Conservation (phyloP, 2,797 vertebrate species). For the Myotis pilosus region DNA sequence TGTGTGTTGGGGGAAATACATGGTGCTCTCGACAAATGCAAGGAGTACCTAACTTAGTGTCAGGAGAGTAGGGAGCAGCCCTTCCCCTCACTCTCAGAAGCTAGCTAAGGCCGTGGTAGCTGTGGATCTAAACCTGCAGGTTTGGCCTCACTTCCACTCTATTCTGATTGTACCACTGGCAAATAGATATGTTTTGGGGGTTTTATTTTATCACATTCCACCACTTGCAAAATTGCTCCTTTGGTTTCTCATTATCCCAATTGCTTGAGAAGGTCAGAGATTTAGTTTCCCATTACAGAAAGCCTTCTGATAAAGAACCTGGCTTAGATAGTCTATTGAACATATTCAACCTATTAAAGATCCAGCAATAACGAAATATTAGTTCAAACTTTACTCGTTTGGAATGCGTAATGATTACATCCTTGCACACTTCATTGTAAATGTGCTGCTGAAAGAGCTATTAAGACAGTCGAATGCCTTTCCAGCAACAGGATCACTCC, state of each 20-base stretch:
- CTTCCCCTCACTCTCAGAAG: not conserved
- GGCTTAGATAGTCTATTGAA: not conserved
- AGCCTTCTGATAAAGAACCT: not conserved
- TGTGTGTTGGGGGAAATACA: not conserved
- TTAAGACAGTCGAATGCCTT: not conserved
- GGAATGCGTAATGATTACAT: not conserved
- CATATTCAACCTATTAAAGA: not conserved
- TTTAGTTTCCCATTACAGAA: not conserved
- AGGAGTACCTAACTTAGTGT: not conserved
- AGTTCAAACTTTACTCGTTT: not conserved
- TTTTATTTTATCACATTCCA: slow-evolving; percentile 5
- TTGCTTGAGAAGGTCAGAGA: not conserved
- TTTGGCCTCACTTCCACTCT: not conserved
- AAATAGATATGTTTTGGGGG: not conserved
- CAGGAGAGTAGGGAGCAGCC: not conserved
- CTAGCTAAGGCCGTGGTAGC: not conserved
- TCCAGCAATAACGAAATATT: not conserved
- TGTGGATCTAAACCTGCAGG: not conserved
- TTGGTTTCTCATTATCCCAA: not conserved
- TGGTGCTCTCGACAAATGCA: not conserved
- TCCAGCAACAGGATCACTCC: not conserved
- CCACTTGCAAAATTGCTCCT: not conserved
- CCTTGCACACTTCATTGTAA: not conserved
- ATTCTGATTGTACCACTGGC: not conserved
- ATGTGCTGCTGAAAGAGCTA: not conserved